Conservation (phyloP, 2,888 invertebrate genomes). For the Euplexia lucipara region DNA sequence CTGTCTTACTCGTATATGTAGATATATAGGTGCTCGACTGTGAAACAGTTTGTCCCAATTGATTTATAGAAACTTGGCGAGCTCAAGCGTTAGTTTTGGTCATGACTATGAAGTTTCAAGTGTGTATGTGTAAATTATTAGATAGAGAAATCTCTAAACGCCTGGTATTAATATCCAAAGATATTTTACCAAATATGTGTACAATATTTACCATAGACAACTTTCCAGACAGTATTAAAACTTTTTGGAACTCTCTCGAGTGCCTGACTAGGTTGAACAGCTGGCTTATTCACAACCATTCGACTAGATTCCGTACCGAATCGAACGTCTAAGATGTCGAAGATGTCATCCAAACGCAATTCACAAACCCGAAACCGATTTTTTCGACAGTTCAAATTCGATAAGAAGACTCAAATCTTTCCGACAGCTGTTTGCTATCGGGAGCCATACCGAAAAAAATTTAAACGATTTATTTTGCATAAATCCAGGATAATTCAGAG, state of each 20-base stretch:
- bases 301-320: too few species aligned
- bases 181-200: background rate
- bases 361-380: too few species aligned
- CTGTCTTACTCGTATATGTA: conserved; percentile 29
- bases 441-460: too few species aligned
- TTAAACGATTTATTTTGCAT: too few species aligned
- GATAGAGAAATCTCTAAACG: conserved; percentile 4
- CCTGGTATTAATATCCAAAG: background rate
- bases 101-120: conserved; percentile 25
- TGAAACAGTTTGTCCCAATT: conserved; percentile 62
- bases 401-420: too few species aligned
- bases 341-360: too few species aligned
- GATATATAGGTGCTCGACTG: conserved; percentile 42
- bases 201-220: conserved; percentile 2
- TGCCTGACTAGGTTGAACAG: conserved; percentile 11
- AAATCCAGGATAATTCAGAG: too few species aligned
- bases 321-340: too few species aligned
- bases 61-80: conserved; percentile 54
- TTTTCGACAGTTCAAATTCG: too few species aligned
- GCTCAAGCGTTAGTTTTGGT: conserved; percentile 43
- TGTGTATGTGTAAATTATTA: conserved; percentile 22
- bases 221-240: conserved; percentile 17
- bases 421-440: too few species aligned
- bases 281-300: too few species aligned
- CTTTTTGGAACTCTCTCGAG: conserved; percentile 2